Base-by-base conservation (phyloP, 1,140 invertebrate genomes). In the Cryptotermes secundus region DNA sequence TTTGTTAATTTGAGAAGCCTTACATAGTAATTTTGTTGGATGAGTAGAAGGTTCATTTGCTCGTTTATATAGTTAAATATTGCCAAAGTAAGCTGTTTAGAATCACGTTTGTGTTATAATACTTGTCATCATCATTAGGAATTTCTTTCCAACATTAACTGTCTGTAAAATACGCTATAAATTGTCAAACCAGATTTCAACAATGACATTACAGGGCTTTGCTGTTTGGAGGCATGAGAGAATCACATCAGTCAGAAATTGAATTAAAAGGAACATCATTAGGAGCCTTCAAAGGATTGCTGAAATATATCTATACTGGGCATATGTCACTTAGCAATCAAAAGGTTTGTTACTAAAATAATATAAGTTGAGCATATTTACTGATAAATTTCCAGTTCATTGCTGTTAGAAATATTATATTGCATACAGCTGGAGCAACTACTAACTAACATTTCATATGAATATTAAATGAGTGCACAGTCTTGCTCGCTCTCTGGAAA, bases 261-360 rank as follows among this genome's bases (percentile, higher is more conserved):
- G 94, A 95, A 87, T 88, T 99, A 31, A 94, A 95, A 88, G 96
- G 95, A 86, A 94, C 97, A 42, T 96, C 96, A n/a, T 89, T 98
- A 34, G 92, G 94, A 85, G 96, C 97, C 34, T 99, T 99, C 88
- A 97, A 97, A 90, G 93, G 94, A 81, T 91, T 99, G 1, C 90
- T 99, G 0, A 95, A 96, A 87, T 99, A 99, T 90, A 97, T 99
- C 81, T 99, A 99, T 89, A 98, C 96, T 84, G 96, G 97, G 59
- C 94, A 94, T 86, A 95, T 99, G 92, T 95, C 95, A 81, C 90
- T 99, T 42, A 93, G 94, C 26, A 93, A 95, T 86, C 91, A 98
- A 85, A 95, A 95, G 88, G 92, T 93, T 89, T 84, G 86, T 88
- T 85, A 53, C 31, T 72, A 26, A 59, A 26, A 10, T 72, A 10